A percentile compares a stretch with the other conserved stretches of the same genome.
These are phyloP conservation scores for Cylloceria caligata DNA, from an alignment of 2,888 invertebrate species.

Conservation along the genomic window DNA sequence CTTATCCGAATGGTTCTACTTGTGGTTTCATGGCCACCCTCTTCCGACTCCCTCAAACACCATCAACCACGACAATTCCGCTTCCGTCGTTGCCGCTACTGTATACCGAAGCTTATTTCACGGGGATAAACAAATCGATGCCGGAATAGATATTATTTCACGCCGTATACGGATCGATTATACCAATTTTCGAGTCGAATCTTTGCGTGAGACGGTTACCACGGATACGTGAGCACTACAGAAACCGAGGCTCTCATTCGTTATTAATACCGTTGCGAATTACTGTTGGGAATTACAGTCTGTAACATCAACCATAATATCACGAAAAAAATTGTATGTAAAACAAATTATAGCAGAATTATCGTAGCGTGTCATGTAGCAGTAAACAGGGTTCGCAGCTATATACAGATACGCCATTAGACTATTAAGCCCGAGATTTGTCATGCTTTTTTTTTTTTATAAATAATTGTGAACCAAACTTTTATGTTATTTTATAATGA, in stretches of 20 bases:
- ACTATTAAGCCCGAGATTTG: not conserved
- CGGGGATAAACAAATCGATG: slow-evolving; percentile 32
- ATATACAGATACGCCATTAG: not conserved
- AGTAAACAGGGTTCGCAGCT: not conserved
- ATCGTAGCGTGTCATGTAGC: not conserved
- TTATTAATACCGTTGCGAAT: slow-evolving; percentile 27
- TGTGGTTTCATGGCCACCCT: slow-evolving; percentile 13
- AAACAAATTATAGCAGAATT: slow-evolving; percentile 9
- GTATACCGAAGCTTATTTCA: slow-evolving; percentile 13
- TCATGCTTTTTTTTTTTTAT: not conserved
- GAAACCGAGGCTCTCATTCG: not conserved
- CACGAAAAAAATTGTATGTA: not conserved
- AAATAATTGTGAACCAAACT: not conserved
- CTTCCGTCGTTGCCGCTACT: slow-evolving; percentile 11
- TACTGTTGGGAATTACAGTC: slow-evolving; percentile 11
- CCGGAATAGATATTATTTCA: slow-evolving; percentile 7
- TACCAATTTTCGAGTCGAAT: not conserved
- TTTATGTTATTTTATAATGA: not conserved
- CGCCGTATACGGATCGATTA: not conserved
- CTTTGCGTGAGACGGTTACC: not conserved
- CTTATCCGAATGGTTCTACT: slow-evolving; percentile 44
- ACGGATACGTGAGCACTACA: not conserved
- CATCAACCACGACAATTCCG: slow-evolving; percentile 43
- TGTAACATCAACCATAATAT: not conserved
- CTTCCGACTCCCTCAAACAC: slow-evolving; percentile 25